Base-by-base conservation (phyloP, 2,797 vertebrate genomes). In the Ateles fusciceps region DNA sequence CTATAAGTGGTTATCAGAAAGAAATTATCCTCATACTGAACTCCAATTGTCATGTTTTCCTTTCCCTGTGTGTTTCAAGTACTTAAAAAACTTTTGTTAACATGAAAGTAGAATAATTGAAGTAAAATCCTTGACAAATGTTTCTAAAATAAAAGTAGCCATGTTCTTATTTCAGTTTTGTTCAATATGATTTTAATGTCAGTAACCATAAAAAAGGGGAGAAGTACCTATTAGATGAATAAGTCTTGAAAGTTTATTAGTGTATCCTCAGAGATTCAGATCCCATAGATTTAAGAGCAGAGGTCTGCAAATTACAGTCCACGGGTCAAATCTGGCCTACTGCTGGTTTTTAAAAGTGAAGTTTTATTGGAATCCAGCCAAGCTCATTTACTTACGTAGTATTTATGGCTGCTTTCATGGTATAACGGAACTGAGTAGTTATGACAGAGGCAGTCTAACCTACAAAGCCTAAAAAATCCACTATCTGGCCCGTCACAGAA, bases 391-490 rank as follows among this genome's bases (percentile, higher is more conserved):
- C 85, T 84, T 80, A 89, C 44, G 44, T 57, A 83, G 59, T 79
- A 75, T 52, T 68, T 89, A 91, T 52, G 61, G 61, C 68, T 95
- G 78, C 55, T 86, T 96, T 85, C 87, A 90, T 61, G n/a, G 44
- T 79, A 4, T 75, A 79, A 92, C 1, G 92, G 79, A 98, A 95
- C 0, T 71, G 12, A 94, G 17, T 10, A 95, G 52, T 12, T 85
- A 19, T 33, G 9, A 96, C 64, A 95, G 48, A 91, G 68, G 68
- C 36, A 76, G 39, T 85, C 75, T 94, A 94, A 19, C 21, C 59
- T 5, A 1, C 76, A 96, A 96, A 95, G 5, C 15, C 80, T 95
- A 75, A 97, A 97, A 79, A 76, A 81, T 80, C 78, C 84, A 97
- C 52, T 83, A 88, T 19, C 24, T 90, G 93, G 15, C 17, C 72